phyloP scores from a whole-genome alignment of 2,113 vertebrate species.

The Xenopus tropicalis region UCB_Xtro_10.0 CM004451.2:59818501-59819000 shows the following conservation, averaged over 20 bases:
- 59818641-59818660: conserved; percentile 77
- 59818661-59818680: conserved; percentile 70
- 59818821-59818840: neutral
- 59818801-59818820: neutral
- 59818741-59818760: conserved; percentile 45
- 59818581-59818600: conserved; percentile 85
- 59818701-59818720: conserved; percentile 55
- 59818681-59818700: conserved; percentile 74
- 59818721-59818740: conserved; percentile 41
- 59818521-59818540: conserved; percentile 89
- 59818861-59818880: neutral
- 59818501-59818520: conserved; percentile 80
- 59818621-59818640: conserved; percentile 84
- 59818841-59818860: neutral
- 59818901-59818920: neutral
- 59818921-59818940: neutral
- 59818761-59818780: neutral
- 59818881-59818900: neutral
- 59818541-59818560: conserved; percentile 89
- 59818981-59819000: too few species aligned
- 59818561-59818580: conserved; percentile 96
- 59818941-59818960: neutral
- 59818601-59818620: conserved; percentile 80
- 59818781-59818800: neutral
- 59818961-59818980: too few species aligned